Base-by-base conservation (phyloP, 2,888 invertebrate species). In the Osmoderma eremita region DNA sequence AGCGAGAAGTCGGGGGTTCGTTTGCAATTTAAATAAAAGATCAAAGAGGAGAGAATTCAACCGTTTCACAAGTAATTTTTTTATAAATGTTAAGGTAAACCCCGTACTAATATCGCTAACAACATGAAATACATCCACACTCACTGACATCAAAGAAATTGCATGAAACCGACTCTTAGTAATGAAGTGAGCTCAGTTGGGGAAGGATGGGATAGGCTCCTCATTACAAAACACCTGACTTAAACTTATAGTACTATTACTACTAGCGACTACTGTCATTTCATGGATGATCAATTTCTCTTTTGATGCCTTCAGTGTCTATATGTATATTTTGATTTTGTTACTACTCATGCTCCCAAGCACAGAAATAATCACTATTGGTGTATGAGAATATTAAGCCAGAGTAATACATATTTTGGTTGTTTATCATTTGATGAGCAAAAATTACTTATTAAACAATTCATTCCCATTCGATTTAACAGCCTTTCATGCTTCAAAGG, bases 61-160 rank as follows among this genome's bases (percentile, higher is more conserved):
- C 58, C 67, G 49, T 64, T 65, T 50, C 51, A 61, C 51, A 51
- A 67, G 62, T 67, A 50, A 54, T 49, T 62, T 61, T 56, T 67
- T 66, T 61, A 58, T 58, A 58, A 58, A 45, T 58, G 58, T 58
- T 58, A 58, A 58, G 58, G 58, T 58, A 58, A 56, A 67, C 62
- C 50, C 65, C 30, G 58, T 61, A 62, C 65, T 66, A 68, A 70
- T 67, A 61, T 63, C 63, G 66, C 66, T 68, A 66, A 70, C 65
- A 70, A 68, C 66, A 51, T 65, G 56, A 68, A 68, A 68, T 66
- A 64, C 63, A 61, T 62, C 61, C 56, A 62, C 64, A 63, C 68
- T 49, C 64, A 12, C 10, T 42, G 50, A 70, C 66, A 64, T 70
- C 68, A 68, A 70, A 68, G 70, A 70, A 70, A 70, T 66, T 68